Evolutionary conservation across 2,113 vertebrate genomes (phyloP), one percentile per base, ranked within the genome.

Genomic region (Trachemys scripta): DNA sequence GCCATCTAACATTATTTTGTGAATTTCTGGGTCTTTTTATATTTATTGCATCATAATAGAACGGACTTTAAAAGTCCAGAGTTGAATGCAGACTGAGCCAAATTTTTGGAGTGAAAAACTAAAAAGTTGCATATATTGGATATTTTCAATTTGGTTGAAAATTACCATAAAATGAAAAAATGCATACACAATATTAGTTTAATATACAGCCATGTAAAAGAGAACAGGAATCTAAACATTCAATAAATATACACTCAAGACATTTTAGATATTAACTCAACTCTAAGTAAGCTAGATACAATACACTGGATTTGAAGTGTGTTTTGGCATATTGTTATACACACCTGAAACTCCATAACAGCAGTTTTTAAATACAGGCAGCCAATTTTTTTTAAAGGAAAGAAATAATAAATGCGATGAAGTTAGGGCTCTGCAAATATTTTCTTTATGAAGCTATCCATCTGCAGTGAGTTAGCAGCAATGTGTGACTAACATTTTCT

Each of bases 401-500:
- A 84, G 25, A 38, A 88, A 88, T 27, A 78, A 51, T 88, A 94
- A 92, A 86, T 22, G 35, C 8, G 2, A 65, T 85, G 22, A 85
- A 87, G 91, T 85, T 72, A 65, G 78, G 91, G 86, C 84, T 89
- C 90, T 38, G 50, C 90, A 98, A 97, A 97, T 97, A 92, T 84
- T 97, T 94, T 93, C 96, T 95, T 96, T 95, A 96, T 91, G 92
- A 98, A 98, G 94, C 80, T 42, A 65, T 75, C 92, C 97, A 97
- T 98, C 96, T 98, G 98, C 96, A 98, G 85, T 50, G 96, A 97
- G 94, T 98, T 98, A 98, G 89, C 25, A 92, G 94, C 92, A 96
- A 54, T 91, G 90, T 88, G 92, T 97, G 98, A 98, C 93, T 97
- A 98, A 98, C 80, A 96, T 97, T 97, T 98, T 98, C 97, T 98